Base-by-base conservation (phyloP, 2,113 vertebrate genomes). In the Fulica atra region DNA sequence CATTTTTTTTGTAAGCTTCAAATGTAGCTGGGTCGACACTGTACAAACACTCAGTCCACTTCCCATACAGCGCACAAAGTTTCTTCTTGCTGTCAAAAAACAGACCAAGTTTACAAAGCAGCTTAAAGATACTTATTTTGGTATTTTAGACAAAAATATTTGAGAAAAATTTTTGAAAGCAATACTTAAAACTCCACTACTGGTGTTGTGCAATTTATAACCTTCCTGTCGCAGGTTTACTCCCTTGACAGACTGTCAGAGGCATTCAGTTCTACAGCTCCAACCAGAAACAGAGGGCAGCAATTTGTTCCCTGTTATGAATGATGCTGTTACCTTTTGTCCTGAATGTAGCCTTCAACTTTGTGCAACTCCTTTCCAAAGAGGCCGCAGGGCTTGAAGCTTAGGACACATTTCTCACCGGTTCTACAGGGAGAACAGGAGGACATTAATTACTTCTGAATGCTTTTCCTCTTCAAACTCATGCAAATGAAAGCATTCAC, bases 321-420 rank as follows among this genome's bases (percentile, higher is more conserved):
- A 74, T 19, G 16, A 78, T 85, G 65, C 57, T 81, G 42, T 88
- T 98, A 99, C 99, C 99, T 99, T 98, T 99, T 99, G 96, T 99
- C 99, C 86, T 99, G 98, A 96, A 99, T 99, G 97, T 99, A 99
- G 89, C 99, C 99, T 96, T 99, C 99, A 38, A 99, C 99, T 98
- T 99, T 99, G 97, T 99, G 99, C 69, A 99, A 97, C 95, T 99
- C 99, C 94, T 99, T 99, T 44, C 99, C 99, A 96, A 99, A 99
- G 88, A 99, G 98, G 80, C 99, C 99, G 5, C 99, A 99, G 16
- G 99, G 98, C 87, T 99, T 99, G 98, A 99, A 99, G 76, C 97
- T 99, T 94, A 99, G 97, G 90, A 98, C 95, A 96, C 99, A 99
- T 84, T 99, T 99, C 95, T 99, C 99, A 9, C 99, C 99, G 18